A percentile compares a stretch with the other conserved stretches of the same genome.
These are phyloP conservation scores for Noturus placidus DNA, from an alignment of 2,113 vertebrate species.

Conservation along the genomic window DNA sequence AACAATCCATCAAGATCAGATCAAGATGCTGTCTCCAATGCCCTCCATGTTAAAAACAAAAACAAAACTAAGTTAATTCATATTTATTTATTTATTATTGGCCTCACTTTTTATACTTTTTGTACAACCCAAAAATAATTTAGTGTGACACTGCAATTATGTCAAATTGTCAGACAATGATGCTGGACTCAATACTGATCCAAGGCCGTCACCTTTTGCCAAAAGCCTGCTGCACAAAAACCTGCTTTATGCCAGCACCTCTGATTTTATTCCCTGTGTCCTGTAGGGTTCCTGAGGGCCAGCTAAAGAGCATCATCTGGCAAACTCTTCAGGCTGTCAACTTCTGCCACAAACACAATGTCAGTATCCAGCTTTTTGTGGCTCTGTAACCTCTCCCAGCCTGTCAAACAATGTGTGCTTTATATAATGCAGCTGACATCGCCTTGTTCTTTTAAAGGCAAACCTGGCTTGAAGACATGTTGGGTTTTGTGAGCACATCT, in stretches of 20 bases:
- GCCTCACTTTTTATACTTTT: no score
- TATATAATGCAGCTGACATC: not conserved
- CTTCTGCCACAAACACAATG: slow-evolving; percentile 95
- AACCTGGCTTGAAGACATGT: not conserved
- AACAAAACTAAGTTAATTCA: no score
- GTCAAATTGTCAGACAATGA: no score
- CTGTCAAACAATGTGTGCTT: not conserved
- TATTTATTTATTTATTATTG: no score
- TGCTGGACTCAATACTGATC: no score
- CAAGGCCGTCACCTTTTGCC: no score
- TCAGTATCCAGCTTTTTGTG: slow-evolving; percentile 67
- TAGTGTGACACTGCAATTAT: no score
- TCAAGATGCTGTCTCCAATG: no score
- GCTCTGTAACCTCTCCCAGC: not conserved
- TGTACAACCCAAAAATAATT: no score
- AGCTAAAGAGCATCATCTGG: slow-evolving; percentile 93
- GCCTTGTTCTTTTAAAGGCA: not conserved
- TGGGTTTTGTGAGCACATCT: not conserved
- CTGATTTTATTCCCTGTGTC: slow-evolving; percentile 43
- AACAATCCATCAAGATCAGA: no score
- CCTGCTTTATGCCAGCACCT: slow-evolving; percentile 23
- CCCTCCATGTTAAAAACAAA: no score
- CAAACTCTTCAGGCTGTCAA: slow-evolving; percentile 94
- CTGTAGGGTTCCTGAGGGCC: slow-evolving; percentile 83
- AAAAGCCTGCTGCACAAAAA: slow-evolving; percentile 7